phyloP scores from a whole-genome alignment of 2,113 vertebrate species.

The Tamias sibiricus region DNA sequence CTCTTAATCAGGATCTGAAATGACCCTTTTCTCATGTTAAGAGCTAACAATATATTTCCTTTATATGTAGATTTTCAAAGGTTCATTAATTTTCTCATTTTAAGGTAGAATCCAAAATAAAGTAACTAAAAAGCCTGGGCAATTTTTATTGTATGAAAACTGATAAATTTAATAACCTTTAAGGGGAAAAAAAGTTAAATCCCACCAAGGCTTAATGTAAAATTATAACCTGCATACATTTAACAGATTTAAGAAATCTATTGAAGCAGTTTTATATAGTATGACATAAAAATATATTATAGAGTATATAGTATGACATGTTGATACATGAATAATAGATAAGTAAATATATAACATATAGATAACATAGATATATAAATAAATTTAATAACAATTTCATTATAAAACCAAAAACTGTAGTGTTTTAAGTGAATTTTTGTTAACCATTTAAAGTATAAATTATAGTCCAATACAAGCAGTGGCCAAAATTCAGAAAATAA shows the following conservation, averaged over 20 bases:
- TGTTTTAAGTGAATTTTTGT: slow-evolving; percentile 6
- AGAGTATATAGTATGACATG: background rate
- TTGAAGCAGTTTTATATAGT: slow-evolving; percentile 1
- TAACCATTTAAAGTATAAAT: background rate
- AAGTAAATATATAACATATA: background rate
- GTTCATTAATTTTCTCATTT: background rate
- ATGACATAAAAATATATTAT: background rate
- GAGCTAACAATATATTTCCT: background rate
- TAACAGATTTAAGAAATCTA: slow-evolving; percentile 30
- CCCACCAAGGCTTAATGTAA: background rate
- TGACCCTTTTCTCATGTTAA: background rate
- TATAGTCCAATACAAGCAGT: background rate
- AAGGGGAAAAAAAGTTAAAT: background rate
- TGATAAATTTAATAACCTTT: slow-evolving; percentile 50
- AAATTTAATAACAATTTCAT: background rate
- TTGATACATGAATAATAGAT: background rate
- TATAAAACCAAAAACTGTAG: background rate
- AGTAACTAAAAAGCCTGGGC: background rate
- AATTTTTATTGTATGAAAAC: background rate
- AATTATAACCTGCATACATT: background rate
- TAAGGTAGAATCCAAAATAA: background rate
- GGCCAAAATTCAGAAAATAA: slow-evolving; percentile 1
- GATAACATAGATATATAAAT: background rate
- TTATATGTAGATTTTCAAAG: background rate
- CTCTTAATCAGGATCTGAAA: slow-evolving; percentile 9